A percentile compares a stretch with the other conserved stretches of the same genome.
Evolutionary conservation across 1,140 invertebrate species (phyloP).

Genomic region (Pseudachorutes palmiensis): DNA sequence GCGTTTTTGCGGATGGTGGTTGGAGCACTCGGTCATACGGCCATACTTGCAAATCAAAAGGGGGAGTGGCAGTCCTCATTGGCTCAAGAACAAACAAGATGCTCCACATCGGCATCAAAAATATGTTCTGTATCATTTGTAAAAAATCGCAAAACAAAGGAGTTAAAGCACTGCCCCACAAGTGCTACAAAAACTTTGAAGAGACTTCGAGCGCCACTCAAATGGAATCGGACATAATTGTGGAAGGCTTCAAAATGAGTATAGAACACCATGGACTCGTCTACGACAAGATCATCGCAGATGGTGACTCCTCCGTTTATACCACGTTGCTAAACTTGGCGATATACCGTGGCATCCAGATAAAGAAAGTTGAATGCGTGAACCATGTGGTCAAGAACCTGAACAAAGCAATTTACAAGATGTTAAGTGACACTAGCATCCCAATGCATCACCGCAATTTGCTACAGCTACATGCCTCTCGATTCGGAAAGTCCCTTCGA

Average conservation of each 20-base stretch:
- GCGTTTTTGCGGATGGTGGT: conserved; percentile 12
- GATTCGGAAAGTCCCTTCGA: conserved; percentile 15
- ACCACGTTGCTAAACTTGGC: conserved; percentile 24
- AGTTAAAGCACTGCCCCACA: conserved; percentile 28
- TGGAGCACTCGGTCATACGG: conserved; percentile 11
- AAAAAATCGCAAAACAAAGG: conserved; percentile 8
- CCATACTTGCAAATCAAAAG: conserved; percentile 6
- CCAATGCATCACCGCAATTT: conserved; percentile 11
- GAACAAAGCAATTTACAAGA: conserved; percentile 35
- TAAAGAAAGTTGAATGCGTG: conserved; percentile 39
- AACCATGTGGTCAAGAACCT: conserved; percentile 42
- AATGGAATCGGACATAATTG: conserved; percentile 45
- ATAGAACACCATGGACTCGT: conserved; percentile 40
- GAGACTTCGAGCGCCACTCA: conserved; percentile 38
- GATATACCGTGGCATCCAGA: conserved; percentile 20
- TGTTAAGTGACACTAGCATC: conserved; percentile 30
- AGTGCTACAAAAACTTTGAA: conserved; percentile 41
- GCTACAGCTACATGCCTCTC: neutral
- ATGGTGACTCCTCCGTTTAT: conserved; percentile 43
- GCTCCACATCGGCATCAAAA: conserved; percentile 41
- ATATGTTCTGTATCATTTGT: conserved; percentile 42
- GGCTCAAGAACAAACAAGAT: conserved; percentile 40
- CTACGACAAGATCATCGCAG: conserved; percentile 41
- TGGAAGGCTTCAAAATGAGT: conserved; percentile 42
- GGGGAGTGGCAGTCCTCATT: conserved; percentile 38